Base-by-base conservation (phyloP, 2,113 vertebrate species). In the Spheniscus mendiculus region DNA sequence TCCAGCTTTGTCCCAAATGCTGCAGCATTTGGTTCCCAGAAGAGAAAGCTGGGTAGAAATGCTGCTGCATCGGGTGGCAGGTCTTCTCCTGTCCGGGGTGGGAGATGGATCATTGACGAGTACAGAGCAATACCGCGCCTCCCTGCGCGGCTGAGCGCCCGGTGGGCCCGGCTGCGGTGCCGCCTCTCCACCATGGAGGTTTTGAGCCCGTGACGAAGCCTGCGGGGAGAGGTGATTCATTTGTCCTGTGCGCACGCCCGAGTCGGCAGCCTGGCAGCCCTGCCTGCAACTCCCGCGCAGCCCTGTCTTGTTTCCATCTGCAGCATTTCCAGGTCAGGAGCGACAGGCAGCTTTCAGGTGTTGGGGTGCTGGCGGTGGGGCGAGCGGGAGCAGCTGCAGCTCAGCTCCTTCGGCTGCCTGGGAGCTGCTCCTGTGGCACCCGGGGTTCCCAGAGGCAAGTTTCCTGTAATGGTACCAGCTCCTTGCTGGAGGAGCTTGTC, bases 261-360 rank as follows among this genome's bases (percentile, higher is more conserved):
- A 93, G 97, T 97, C 94, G 89, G 94, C 95, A 93, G 98, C 93
- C 91, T 87, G 83, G 96, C 98, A 98, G 98, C 96, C 78, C 50
- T 22, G 80, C 63, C 69, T 45, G 26, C 5, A 11, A 15, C 45
- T 59, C 55, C 58, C 5, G 11, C 10, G 10, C 52, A 44, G 52
- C 42, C 59, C 66, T 26, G 19, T 22, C 55, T 15, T 25, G 10
- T 61, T 88, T 10, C 34, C 74, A 53, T 89, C 87, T 82, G 20
- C 67, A 61, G 38, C 25, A 6, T 71, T 56, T 45, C 79, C 63
- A 55, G 36, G 40, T 53, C 84, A 50, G 82, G 55, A 59, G 45
- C 8, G 2, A 30, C 8, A 1, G 53, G 74, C 22, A 32, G 50
- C 52, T 58, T 36, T 53, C 20, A 7, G 66, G 58, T 58, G 38